Conservation (phyloP, 2,113 vertebrate species). For the Oryzias celebensis region DNA sequence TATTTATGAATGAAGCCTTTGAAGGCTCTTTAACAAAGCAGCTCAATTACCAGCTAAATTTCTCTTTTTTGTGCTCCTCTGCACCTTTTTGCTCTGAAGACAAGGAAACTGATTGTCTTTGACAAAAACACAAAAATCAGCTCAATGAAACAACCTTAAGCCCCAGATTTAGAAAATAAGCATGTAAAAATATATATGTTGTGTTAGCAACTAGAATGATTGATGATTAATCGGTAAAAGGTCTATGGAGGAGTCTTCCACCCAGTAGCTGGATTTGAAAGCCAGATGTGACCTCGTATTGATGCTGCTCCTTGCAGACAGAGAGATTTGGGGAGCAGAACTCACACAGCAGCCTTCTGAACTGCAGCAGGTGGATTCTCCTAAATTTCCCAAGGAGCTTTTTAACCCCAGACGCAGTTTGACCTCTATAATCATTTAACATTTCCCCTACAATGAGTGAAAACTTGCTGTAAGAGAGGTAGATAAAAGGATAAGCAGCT, state of each 20-base stretch:
- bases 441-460: constrained; percentile 34
- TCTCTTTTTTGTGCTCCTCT: constrained; percentile 30
- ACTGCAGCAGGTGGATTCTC: constrained; percentile 32
- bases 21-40: constrained; percentile 22
- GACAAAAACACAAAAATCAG: constrained; percentile 27
- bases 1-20: constrained; percentile 12
- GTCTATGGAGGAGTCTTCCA: constrained; percentile 20
- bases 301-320: constrained; percentile 39
- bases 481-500: constrained; percentile 68
- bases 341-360: constrained; percentile 38
- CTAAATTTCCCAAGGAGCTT: constrained; percentile 11
- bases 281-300: constrained; percentile 24
- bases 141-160: background rate
- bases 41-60: constrained; percentile 43
- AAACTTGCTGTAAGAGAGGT: constrained; percentile 64
- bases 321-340: constrained; percentile 11
- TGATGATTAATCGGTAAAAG: constrained; percentile 1
- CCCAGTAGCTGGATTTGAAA: constrained; percentile 32
- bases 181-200: constrained; percentile 10
- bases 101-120: constrained; percentile 61
- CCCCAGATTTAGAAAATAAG: constrained; percentile 12
- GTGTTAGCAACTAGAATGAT: constrained; percentile 28
- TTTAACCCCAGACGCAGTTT: constrained; percentile 29
- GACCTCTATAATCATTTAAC: constrained; percentile 47
- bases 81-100: constrained; percentile 26